These are phyloP conservation scores for Oceanites oceanicus DNA, from an alignment of 2,113 vertebrate genomes.

Conservation along the genomic window DNA sequence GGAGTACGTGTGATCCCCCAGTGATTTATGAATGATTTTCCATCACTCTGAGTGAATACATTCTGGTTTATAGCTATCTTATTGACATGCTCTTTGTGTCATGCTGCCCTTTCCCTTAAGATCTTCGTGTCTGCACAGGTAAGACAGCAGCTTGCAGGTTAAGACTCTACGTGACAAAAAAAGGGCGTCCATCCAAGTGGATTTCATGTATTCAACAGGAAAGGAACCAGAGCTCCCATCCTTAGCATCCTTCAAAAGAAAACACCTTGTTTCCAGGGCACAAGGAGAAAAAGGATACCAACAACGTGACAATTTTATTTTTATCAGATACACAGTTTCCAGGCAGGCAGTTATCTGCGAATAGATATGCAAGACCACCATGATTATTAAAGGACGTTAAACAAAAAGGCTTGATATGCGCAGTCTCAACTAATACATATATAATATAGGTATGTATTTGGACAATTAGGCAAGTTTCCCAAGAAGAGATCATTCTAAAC, in stretches of 20 bases:
- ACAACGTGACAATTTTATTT: not conserved
- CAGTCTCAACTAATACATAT: not conserved
- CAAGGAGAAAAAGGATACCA: not conserved
- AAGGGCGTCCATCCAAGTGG: accelerated
- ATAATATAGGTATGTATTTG: not conserved
- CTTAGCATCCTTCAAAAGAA: not conserved
- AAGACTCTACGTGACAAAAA: not conserved
- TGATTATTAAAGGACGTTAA: not conserved
- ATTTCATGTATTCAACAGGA: not conserved
- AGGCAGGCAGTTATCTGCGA: not conserved
- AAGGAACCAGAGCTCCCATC: not conserved
- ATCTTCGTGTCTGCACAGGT: not conserved
- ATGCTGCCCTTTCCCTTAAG: not conserved
- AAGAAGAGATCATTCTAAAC: not conserved
- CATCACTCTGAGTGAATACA: not conserved
- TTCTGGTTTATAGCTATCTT: not conserved
- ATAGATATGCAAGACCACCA: not conserved
- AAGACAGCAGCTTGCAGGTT: not conserved
- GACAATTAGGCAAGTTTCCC: not conserved
- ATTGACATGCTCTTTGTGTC: not conserved
- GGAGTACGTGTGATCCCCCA: not conserved
- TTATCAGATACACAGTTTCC: not conserved
- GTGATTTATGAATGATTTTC: not conserved
- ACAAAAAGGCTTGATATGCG: not conserved
- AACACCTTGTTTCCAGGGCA: not conserved